These are phyloP conservation scores for Anoplopoma fimbria DNA, from an alignment of 2,113 vertebrate genomes.

Conservation along the genomic window DNA sequence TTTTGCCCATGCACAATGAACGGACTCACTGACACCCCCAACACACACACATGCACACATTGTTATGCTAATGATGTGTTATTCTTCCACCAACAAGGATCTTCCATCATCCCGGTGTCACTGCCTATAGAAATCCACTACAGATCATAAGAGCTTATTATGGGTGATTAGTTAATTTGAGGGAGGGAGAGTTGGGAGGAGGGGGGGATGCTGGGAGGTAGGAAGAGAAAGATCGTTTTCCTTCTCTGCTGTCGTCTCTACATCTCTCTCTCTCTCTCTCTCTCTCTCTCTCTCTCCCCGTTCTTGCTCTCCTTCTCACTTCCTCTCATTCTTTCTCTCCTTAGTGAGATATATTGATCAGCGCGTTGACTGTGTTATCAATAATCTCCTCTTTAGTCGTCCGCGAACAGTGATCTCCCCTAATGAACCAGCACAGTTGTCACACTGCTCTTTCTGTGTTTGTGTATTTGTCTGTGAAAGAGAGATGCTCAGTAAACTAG, in stretches of 20 bases:
- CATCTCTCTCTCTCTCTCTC: constrained; percentile 23
- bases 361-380: constrained; percentile 73
- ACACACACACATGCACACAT: constrained; percentile 41
- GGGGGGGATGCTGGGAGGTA: constrained; percentile 67
- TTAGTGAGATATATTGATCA: constrained; percentile 73
- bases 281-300: neutral
- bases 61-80: constrained; percentile 91
- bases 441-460: constrained; percentile 48
- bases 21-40: constrained; percentile 24
- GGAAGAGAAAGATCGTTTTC: constrained; percentile 65
- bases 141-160: constrained; percentile 96
- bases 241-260: constrained; percentile 43
- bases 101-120: constrained; percentile 90
- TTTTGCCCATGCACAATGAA: constrained; percentile 47
- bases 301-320: constrained; percentile 23
- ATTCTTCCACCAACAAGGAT: constrained; percentile 86
- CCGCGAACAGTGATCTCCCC: constrained; percentile 70
- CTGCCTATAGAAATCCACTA: constrained; percentile 89
- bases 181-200: constrained; percentile 53
- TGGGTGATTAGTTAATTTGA: constrained; percentile 91
- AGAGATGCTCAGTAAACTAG: neutral
- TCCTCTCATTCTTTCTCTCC: constrained; percentile 37
- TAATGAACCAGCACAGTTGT: constrained; percentile 78
- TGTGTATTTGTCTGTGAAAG: neutral
- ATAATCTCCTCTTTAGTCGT: constrained; percentile 80